Conservation (phyloP, 2,888 invertebrate species). For the Leptinotarsa peninsularis region DNA sequence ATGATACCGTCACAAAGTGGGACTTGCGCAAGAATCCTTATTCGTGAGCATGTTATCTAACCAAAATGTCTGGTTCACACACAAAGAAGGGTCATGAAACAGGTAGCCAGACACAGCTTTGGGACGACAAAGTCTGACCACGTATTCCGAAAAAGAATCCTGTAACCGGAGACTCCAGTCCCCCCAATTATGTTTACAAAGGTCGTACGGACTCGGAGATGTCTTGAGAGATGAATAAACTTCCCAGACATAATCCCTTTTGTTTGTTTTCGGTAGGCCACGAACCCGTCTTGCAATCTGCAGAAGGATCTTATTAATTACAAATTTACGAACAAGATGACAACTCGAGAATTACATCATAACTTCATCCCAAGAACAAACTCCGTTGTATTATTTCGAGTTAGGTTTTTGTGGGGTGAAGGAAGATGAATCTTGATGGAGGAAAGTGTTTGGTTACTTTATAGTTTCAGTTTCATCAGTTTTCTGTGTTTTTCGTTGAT, state of each 20-base stretch:
- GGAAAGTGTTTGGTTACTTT: too few species aligned
- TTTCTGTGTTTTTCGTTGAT: too few species aligned
- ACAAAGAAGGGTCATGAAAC: too few species aligned
- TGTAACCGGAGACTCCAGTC: background rate
- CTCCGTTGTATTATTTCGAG: background rate
- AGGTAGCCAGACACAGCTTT: too few species aligned
- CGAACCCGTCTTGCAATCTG: background rate
- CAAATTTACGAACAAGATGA: background rate
- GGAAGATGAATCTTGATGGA: background rate
- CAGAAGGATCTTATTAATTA: background rate
- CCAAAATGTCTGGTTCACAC: too few species aligned
- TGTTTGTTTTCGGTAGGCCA: background rate
- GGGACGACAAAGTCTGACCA: too few species aligned
- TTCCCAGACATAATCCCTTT: conserved; percentile 3
- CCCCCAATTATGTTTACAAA: background rate
- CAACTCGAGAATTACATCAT: background rate
- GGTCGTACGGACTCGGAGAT: background rate
- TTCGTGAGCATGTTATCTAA: too few species aligned
- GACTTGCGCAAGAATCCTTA: too few species aligned
- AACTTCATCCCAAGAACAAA: background rate
- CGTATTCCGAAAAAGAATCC: too few species aligned
- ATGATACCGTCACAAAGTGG: too few species aligned
- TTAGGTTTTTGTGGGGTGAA: background rate
- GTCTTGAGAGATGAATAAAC: conserved; percentile 5
- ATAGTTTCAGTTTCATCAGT: too few species aligned